Conservation (phyloP, 2,797 vertebrate genomes). For the Sternarchorhynchus goeldii region DNA sequence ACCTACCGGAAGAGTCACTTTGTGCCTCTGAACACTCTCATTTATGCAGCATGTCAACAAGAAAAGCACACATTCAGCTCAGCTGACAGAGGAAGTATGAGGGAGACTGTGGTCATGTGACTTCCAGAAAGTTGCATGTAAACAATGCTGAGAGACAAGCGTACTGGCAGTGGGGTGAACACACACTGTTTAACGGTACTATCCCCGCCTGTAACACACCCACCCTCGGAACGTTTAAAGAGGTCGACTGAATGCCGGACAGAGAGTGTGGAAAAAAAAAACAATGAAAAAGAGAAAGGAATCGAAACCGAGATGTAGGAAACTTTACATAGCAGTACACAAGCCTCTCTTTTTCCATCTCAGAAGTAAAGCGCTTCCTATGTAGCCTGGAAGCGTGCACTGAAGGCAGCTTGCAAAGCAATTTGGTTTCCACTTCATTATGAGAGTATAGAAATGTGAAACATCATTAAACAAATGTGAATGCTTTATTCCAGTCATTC, state of each 20-base stretch:
- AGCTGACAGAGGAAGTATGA: constrained; percentile 25
- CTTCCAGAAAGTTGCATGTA: constrained; percentile 39
- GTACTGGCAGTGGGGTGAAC: background rate
- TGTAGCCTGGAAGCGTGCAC: background rate
- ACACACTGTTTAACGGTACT: constrained; percentile 24
- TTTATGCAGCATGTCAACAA: background rate
- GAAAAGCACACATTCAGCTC: background rate
- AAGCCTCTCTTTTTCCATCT: constrained; percentile 13
- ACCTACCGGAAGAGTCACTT: background rate
- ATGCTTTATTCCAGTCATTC: too few relatives aligned
- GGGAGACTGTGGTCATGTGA: constrained; percentile 21
- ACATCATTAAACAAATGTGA: background rate
- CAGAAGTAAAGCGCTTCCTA: background rate
- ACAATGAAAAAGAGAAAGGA: background rate
- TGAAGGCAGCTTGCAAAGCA: background rate
- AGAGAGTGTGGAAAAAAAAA: background rate
- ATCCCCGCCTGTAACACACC: constrained; percentile 22
- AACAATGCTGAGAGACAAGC: constrained; percentile 35
- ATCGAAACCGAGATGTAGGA: constrained; percentile 28
- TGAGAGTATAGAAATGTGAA: background rate
- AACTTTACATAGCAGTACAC: constrained; percentile 23
- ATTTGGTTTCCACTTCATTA: background rate
- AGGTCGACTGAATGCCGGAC: background rate
- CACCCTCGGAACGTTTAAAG: constrained; percentile 33
- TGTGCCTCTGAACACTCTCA: background rate